These are phyloP conservation scores for Poeciliopsis paucimaculata DNA, from an alignment of 2,797 vertebrate genomes.

Conservation along the genomic window DNA sequence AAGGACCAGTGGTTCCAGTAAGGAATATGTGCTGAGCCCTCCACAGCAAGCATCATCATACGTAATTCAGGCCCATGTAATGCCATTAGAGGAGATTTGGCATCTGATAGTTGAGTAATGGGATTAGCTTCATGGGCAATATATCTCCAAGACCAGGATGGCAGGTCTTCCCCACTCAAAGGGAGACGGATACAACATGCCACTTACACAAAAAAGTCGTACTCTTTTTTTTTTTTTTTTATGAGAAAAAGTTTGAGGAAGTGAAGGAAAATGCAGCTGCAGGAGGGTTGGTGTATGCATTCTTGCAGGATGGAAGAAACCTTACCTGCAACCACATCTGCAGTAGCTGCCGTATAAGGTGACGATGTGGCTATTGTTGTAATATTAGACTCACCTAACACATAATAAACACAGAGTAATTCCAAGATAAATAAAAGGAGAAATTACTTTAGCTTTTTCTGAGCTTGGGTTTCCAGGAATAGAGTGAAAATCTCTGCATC, in stretches of 20 bases:
- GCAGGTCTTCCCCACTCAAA: constrained; percentile 65
- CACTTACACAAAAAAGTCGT: constrained; percentile 38
- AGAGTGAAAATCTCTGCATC: neutral
- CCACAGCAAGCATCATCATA: constrained; percentile 79
- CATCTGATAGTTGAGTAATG: constrained; percentile 88
- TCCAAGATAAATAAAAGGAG: neutral
- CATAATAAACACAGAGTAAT: constrained; percentile 34
- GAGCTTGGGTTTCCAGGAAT: constrained; percentile 4
- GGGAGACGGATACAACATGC: constrained; percentile 27
- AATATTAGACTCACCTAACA: constrained; percentile 22
- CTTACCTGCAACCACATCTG: neutral
- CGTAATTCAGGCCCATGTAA: constrained; percentile 77
- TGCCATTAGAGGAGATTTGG: constrained; percentile 88
- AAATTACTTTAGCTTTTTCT: neutral
- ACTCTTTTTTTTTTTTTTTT: neutral
- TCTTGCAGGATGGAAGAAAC: constrained; percentile 3
- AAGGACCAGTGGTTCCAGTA: constrained; percentile 74
- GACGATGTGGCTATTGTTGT: constrained; percentile 19
- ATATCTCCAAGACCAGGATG: constrained; percentile 66
- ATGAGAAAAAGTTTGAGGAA: neutral
- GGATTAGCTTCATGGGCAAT: constrained; percentile 75
- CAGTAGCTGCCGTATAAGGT: constrained; percentile 10
- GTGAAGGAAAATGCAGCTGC: neutral
- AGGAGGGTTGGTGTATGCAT: neutral
- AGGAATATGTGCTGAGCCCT: constrained; percentile 75